Conservation (phyloP, 1,140 invertebrate genomes). For the Harlomillsia oculata region DNA sequence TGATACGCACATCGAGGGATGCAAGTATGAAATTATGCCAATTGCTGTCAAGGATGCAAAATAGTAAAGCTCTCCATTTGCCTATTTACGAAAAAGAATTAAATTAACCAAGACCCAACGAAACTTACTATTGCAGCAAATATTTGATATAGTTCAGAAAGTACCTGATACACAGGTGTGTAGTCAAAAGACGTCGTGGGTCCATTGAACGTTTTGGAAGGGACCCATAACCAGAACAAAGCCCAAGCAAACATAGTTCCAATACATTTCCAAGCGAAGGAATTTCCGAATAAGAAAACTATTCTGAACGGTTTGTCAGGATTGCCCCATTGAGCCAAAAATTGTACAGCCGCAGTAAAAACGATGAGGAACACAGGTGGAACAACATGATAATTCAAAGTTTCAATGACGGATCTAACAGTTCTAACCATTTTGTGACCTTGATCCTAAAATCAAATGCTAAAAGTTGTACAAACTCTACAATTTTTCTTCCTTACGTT, state of each 20-base stretch:
- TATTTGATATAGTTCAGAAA: background rate
- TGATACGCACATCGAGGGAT: slow-evolving; percentile 36
- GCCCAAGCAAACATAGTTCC: slow-evolving; percentile 38
- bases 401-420: background rate
- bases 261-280: slow-evolving; percentile 39
- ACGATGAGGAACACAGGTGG: slow-evolving; percentile 41
- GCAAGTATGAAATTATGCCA: slow-evolving; percentile 34
- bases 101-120: background rate
- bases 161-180: slow-evolving; percentile 44
- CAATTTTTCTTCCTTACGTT: too few species aligned
- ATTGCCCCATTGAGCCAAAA: slow-evolving; percentile 37
- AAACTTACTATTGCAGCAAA: background rate
- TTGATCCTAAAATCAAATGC: too few species aligned
- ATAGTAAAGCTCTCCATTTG: slow-evolving; percentile 49
- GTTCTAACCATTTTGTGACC: too few species aligned
- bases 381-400: slow-evolving; percentile 37
- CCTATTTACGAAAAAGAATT: slow-evolving; percentile 32
- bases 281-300: slow-evolving; percentile 36
- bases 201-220: slow-evolving; percentile 43
- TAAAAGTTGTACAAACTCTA: too few species aligned
- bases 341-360: slow-evolving; percentile 39
- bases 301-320: slow-evolving; percentile 22
- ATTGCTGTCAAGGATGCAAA: slow-evolving; percentile 41
- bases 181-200: slow-evolving; percentile 46
- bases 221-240: slow-evolving; percentile 40